phyloP scores from a whole-genome alignment of 2,888 invertebrate genomes.

The Clanis bilineata region DNA sequence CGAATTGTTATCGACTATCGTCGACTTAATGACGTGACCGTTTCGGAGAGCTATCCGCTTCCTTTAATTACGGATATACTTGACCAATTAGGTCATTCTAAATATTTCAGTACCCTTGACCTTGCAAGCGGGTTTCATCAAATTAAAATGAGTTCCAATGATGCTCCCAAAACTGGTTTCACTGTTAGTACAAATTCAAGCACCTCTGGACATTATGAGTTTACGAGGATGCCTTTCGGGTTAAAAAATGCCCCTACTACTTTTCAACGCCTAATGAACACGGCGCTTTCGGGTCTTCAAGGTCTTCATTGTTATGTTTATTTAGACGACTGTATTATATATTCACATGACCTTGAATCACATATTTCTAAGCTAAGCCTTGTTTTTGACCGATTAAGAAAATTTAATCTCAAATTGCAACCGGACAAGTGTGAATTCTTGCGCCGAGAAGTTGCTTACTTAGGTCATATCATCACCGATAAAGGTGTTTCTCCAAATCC shows the following conservation, averaged over 20 bases:
- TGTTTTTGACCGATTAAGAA: too few species aligned
- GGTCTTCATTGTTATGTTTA: background rate
- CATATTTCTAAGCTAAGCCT: too few species aligned
- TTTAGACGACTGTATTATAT: too few species aligned
- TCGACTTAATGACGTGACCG: too few species aligned
- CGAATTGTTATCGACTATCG: conserved; percentile 23
- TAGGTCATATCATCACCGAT: too few species aligned
- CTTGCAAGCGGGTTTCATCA: conserved; percentile 19
- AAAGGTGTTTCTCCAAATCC: too few species aligned
- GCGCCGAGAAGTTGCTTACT: too few species aligned
- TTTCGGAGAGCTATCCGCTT: conserved; percentile 25
- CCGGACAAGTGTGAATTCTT: too few species aligned
- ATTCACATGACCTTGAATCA: too few species aligned
- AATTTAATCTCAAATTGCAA: too few species aligned
- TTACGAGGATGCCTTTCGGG: background rate
- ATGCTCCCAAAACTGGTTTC: conserved; percentile 17
- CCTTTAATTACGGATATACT: conserved; percentile 26
- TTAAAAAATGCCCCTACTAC: background rate
- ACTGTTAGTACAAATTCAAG: background rate
- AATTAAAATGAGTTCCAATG: conserved; percentile 1
- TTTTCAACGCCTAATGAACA: background rate
- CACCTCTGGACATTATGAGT: background rate
- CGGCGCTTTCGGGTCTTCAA: conserved; percentile 8
- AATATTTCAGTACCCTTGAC: conserved; percentile 20
- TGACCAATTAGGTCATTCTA: conserved; percentile 19